Evolutionary conservation across 2,113 vertebrate species (phyloP).

Genomic region (Orthonyx spaldingii): DNA sequence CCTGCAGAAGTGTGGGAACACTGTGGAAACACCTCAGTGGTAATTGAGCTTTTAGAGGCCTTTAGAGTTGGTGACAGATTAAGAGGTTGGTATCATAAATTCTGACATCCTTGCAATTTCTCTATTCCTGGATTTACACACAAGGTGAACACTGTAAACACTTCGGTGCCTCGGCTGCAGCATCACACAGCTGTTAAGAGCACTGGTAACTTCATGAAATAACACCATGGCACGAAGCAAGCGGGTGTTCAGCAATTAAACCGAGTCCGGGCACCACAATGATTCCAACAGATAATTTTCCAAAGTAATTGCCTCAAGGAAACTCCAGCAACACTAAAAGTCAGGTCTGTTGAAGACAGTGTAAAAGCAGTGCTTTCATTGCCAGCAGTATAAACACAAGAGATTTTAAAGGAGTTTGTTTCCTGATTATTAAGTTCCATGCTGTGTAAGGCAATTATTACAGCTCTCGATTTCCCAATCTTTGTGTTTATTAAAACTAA

Average conservation of each 20-base stretch:
- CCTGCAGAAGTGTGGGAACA: background rate
- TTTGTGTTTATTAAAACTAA: conserved; percentile 7
- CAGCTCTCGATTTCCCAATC: background rate
- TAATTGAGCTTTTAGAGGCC: background rate
- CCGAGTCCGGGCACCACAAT: background rate
- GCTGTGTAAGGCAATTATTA: background rate
- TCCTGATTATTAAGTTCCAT: background rate
- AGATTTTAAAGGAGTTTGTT: background rate
- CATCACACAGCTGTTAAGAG: background rate
- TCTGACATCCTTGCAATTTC: background rate
- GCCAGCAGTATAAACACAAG: background rate
- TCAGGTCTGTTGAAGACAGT: background rate
- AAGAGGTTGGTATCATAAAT: background rate
- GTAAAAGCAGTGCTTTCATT: background rate
- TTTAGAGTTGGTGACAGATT: background rate
- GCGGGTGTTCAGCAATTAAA: background rate
- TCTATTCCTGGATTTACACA: background rate
- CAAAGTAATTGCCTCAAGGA: background rate
- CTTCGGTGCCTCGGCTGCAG: background rate
- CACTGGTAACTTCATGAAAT: background rate
- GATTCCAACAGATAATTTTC: background rate
- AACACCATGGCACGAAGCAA: background rate
- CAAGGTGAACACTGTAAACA: background rate
- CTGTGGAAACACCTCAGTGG: background rate
- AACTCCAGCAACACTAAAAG: background rate